phyloP scores from a whole-genome alignment of 2,888 invertebrate species.

The Polyploca ridens region DNA sequence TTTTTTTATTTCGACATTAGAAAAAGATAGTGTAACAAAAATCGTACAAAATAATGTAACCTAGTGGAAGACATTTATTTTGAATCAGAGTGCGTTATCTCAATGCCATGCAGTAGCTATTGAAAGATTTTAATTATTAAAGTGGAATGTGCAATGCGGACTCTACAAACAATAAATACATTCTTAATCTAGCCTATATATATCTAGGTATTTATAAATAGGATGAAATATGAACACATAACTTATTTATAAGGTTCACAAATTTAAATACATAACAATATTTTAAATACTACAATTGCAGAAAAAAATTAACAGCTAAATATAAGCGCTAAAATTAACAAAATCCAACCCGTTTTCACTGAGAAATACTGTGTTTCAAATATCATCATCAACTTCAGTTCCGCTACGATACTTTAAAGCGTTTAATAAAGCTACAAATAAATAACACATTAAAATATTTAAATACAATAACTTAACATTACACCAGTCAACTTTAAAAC shows the following conservation, averaged over 20 bases:
- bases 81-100: conserved; percentile 56
- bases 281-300: conserved; percentile 46
- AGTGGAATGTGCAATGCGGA: conserved; percentile 61
- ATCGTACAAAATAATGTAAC: conserved; percentile 60
- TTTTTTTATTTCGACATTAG: conserved; percentile 26
- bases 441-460: conserved; percentile 84
- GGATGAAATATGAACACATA: conserved; percentile 63
- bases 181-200: conserved; percentile 22
- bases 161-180: conserved; percentile 31
- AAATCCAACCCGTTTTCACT: conserved; percentile 68
- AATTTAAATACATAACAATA: conserved; percentile 48
- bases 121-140: conserved; percentile 39
- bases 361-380: conserved; percentile 67
- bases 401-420: conserved; percentile 71
- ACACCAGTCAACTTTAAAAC: conserved; percentile 78
- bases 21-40: conserved; percentile 38
- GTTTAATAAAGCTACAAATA: conserved; percentile 81
- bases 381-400: conserved; percentile 57
- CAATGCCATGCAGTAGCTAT: conserved; percentile 32
- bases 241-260: conserved; percentile 43
- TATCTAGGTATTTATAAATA: conserved; percentile 28
- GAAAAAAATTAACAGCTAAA: conserved; percentile 53
- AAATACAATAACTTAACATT: conserved; percentile 83
- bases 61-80: conserved; percentile 80
- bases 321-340: conserved; percentile 63